Conservation (phyloP, 1,140 invertebrate genomes). For the Nebria ingens region DNA sequence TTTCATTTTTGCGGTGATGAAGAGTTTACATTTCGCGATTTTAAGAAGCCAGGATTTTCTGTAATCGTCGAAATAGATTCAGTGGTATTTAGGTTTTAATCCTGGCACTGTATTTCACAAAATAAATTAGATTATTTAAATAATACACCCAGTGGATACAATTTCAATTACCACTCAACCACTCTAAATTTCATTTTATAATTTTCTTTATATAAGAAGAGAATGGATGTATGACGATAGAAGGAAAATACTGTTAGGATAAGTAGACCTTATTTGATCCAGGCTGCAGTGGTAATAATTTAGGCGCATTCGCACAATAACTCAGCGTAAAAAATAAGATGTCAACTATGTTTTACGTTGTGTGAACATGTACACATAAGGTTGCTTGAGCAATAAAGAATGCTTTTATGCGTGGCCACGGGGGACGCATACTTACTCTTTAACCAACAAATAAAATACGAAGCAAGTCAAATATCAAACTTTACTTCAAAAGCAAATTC, state of each 20-base stretch:
- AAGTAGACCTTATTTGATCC: background rate
- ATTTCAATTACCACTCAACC: too few species aligned
- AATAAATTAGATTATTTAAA: conserved; percentile 3
- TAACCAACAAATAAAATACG: conserved; percentile 1
- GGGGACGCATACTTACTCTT: background rate
- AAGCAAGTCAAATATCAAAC: too few species aligned
- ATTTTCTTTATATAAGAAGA: too few species aligned
- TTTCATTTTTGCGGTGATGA: too few species aligned
- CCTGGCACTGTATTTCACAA: background rate
- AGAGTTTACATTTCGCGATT: too few species aligned
- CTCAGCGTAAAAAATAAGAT: background rate
- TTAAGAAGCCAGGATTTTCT: background rate
- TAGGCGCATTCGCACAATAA: background rate
- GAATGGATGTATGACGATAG: too few species aligned
- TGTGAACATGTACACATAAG: too few species aligned
- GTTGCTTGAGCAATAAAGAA: background rate
- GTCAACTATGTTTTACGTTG: background rate
- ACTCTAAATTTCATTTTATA: too few species aligned
- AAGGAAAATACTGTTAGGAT: too few species aligned
- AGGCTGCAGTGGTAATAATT: background rate
- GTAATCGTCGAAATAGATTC: background rate
- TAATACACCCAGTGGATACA: too few species aligned
- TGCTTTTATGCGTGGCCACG: background rate
- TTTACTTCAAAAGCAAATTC: too few species aligned
- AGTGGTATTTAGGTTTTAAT: background rate